Evolutionary conservation across 2,113 vertebrate species (phyloP).

Genomic region (Melanotaenia duboulayi): DNA sequence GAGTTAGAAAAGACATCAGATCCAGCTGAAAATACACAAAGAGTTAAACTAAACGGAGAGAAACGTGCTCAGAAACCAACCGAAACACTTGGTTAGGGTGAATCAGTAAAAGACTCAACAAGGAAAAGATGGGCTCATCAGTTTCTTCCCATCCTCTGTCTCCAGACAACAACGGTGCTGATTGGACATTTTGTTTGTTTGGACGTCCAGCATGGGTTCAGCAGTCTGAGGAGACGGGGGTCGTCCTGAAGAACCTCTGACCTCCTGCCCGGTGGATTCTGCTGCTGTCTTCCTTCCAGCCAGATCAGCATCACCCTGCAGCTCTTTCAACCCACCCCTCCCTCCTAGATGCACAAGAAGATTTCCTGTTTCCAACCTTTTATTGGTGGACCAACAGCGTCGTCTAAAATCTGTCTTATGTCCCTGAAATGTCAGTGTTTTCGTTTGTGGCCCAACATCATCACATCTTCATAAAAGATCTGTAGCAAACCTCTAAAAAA

Average conservation of each 20-base stretch:
- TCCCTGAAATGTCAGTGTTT: no score
- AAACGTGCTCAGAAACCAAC: not conserved
- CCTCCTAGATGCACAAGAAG: not conserved
- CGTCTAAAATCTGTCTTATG: no score
- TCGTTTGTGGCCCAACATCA: no score
- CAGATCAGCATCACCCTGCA: slow-evolving; percentile 33
- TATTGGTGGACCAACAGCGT: no score
- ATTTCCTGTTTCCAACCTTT: no score
- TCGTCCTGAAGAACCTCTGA: slow-evolving; percentile 43
- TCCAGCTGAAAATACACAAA: slow-evolving; percentile 2
- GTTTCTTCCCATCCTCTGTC: slow-evolving; percentile 17
- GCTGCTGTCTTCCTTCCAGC: slow-evolving; percentile 39
- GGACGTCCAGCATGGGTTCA: slow-evolving; percentile 5
- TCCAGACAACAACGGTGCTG: slow-evolving; percentile 33
- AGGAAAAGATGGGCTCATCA: slow-evolving; percentile 1
- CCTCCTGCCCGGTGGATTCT: slow-evolving; percentile 54
- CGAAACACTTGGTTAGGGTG: no score
- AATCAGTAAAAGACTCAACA: no score
- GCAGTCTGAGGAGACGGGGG: slow-evolving; percentile 41
- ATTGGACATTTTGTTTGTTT: slow-evolving; percentile 40
- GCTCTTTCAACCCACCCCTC: slow-evolving; percentile 1
- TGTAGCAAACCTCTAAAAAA: no score
- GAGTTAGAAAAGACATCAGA: slow-evolving; percentile 62
- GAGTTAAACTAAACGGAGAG: not conserved
- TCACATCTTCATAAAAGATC: no score